Conservation (phyloP, 1,140 invertebrate genomes). For the Drosophila dunni region DNA sequence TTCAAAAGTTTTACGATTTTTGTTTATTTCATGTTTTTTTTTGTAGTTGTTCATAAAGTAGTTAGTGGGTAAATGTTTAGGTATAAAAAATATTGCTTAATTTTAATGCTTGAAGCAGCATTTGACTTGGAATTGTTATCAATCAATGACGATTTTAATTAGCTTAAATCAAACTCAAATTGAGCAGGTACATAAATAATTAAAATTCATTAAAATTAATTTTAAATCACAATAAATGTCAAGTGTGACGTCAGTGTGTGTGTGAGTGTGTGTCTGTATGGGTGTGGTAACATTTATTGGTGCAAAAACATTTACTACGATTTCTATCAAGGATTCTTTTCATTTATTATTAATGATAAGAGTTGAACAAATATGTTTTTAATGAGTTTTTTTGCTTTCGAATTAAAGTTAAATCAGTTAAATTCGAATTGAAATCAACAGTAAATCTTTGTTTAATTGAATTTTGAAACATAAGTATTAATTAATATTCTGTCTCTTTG, state of each 20-base stretch:
- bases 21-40: constrained; percentile 50
- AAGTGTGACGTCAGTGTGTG: constrained; percentile 4
- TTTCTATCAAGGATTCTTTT: background rate
- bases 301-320: background rate
- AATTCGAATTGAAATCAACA: constrained; percentile 33
- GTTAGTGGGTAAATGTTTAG: constrained; percentile 33
- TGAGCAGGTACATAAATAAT: constrained; percentile 42
- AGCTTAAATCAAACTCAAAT: constrained; percentile 32
- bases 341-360: background rate
- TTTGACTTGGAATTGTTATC: constrained; percentile 39
- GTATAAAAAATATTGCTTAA: constrained; percentile 66
- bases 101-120: constrained; percentile 39
- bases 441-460: constrained; percentile 36
- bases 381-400: background rate
- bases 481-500: constrained; percentile 12
- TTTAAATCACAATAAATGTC: constrained; percentile 41
- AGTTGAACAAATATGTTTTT: background rate
- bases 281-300: background rate
- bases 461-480: constrained; percentile 33
- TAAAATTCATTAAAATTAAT: constrained; percentile 43
- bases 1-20: constrained; percentile 12
- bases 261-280: background rate
- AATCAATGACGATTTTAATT: constrained; percentile 10
- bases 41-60: constrained; percentile 34
- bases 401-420: too few species aligned